These are phyloP conservation scores for Leptopilina syphax DNA, from an alignment of 2,888 invertebrate genomes.

Conservation along the genomic window DNA sequence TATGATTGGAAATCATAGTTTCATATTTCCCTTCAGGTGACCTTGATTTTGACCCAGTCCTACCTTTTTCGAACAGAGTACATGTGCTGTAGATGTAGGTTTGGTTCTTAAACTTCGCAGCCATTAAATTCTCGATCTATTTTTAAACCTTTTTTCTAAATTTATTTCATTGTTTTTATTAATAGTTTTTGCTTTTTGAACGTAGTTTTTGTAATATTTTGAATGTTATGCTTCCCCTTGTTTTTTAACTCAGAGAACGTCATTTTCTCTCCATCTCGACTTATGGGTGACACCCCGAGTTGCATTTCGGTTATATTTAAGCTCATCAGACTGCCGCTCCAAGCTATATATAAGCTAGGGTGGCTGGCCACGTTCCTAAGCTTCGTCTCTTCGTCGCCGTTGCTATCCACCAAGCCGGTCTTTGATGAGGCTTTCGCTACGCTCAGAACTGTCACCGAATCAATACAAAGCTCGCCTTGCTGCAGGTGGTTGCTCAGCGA, in stretches of 20 bases:
- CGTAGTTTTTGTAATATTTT: too few species aligned
- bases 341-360: slow-evolving; percentile 68
- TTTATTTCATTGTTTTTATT: background rate
- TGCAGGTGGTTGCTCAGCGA: slow-evolving; percentile 53
- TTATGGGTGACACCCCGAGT: slow-evolving; percentile 63
- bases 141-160: background rate
- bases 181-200: background rate
- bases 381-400: slow-evolving; percentile 53
- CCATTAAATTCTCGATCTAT: background rate
- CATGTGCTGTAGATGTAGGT: background rate
- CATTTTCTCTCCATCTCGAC: slow-evolving; percentile 48
- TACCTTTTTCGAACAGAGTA: slow-evolving; percentile 1
- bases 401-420: slow-evolving; percentile 43
- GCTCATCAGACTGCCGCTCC: slow-evolving; percentile 66
- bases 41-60: background rate
- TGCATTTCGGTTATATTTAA: slow-evolving; percentile 72
- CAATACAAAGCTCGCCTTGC: slow-evolving; percentile 67
- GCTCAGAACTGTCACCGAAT: slow-evolving; percentile 68
- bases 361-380: slow-evolving; percentile 57
- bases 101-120: too few species aligned
- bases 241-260: slow-evolving; percentile 3
- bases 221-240: slow-evolving; percentile 20
- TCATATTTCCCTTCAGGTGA: background rate
- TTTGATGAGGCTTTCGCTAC: slow-evolving; percentile 40
- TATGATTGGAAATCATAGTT: too few species aligned